phyloP scores from a whole-genome alignment of 2,888 invertebrate species.

The Pachycephus smyrnensis region DNA sequence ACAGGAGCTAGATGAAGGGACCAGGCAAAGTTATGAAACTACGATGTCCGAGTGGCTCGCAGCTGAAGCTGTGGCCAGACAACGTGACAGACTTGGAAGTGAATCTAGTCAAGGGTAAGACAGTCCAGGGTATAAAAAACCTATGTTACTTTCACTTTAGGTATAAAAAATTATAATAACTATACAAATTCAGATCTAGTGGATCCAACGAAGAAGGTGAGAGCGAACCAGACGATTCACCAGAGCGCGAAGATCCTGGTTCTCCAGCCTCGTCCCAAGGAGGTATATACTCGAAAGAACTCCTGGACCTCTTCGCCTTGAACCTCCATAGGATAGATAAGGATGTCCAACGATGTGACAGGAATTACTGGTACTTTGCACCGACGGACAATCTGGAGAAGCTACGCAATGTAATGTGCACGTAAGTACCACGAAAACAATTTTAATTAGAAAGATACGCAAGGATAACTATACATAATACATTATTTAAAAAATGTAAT shows the following conservation, averaged over 20 bases:
- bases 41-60: slow-evolving; percentile 97
- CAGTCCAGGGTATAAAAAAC: neutral
- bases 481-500: slow-evolving; percentile 30
- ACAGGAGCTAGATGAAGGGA: slow-evolving; percentile 74
- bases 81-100: slow-evolving; percentile 72
- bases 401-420: slow-evolving; percentile 94
- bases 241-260: slow-evolving; percentile 61
- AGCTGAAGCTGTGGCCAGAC: slow-evolving; percentile 91
- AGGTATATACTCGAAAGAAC: slow-evolving; percentile 83
- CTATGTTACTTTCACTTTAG: neutral
- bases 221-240: slow-evolving; percentile 40
- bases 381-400: slow-evolving; percentile 88
- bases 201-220: slow-evolving; percentile 67
- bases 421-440: slow-evolving; percentile 72
- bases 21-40: slow-evolving; percentile 84
- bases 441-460: neutral
- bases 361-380: slow-evolving; percentile 94
- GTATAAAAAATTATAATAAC: neutral
- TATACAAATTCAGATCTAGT: slow-evolving; percentile 51
- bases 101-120: slow-evolving; percentile 22
- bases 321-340: slow-evolving; percentile 96
- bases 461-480: neutral
- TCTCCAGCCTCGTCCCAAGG: slow-evolving; percentile 94
- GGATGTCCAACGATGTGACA: slow-evolving; percentile 94
- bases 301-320: slow-evolving; percentile 85